Evolutionary conservation across 2,888 invertebrate species (phyloP).

Genomic region (Pasiphila rectangulata): DNA sequence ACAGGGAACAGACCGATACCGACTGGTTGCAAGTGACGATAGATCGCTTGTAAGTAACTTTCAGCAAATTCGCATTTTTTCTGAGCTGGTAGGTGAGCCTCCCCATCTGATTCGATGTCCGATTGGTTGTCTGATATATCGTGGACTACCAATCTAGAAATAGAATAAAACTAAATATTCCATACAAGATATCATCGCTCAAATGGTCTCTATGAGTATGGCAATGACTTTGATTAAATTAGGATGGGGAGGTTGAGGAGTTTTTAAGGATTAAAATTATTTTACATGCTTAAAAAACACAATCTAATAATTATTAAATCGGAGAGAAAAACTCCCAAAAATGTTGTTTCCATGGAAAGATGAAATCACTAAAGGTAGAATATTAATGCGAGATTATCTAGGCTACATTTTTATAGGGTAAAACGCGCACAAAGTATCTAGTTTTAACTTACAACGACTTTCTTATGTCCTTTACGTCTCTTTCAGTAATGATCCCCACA

Average conservation of each 20-base stretch:
- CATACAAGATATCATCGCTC: too few relatives aligned
- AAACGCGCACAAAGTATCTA: too few relatives aligned
- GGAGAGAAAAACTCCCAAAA: too few relatives aligned
- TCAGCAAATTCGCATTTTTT: slow-evolving; percentile 60
- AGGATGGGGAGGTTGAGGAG: too few relatives aligned
- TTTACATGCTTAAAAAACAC: too few relatives aligned
- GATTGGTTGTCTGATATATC: slow-evolving; percentile 50
- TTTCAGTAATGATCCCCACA: slow-evolving; percentile 59
- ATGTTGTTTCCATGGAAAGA: too few relatives aligned
- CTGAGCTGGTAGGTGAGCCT: slow-evolving; percentile 17
- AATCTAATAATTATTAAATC: too few relatives aligned
- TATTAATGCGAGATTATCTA: too few relatives aligned
- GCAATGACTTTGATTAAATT: too few relatives aligned
- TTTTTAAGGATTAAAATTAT: too few relatives aligned
- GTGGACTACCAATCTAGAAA: slow-evolving; percentile 50
- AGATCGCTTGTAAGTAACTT: slow-evolving; percentile 60
- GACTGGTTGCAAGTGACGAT: slow-evolving; percentile 51
- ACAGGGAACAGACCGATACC: slow-evolving; percentile 52
- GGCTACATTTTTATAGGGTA: neutral
- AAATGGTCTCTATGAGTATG: too few relatives aligned
- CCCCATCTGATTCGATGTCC: slow-evolving; percentile 46
- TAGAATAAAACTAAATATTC: neutral
- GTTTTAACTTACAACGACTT: slow-evolving; percentile 63
- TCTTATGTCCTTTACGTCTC: slow-evolving; percentile 43
- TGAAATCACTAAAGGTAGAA: too few relatives aligned